Conservation (phyloP, 1,140 invertebrate species). For the Drosophila mauritiana region DNA sequence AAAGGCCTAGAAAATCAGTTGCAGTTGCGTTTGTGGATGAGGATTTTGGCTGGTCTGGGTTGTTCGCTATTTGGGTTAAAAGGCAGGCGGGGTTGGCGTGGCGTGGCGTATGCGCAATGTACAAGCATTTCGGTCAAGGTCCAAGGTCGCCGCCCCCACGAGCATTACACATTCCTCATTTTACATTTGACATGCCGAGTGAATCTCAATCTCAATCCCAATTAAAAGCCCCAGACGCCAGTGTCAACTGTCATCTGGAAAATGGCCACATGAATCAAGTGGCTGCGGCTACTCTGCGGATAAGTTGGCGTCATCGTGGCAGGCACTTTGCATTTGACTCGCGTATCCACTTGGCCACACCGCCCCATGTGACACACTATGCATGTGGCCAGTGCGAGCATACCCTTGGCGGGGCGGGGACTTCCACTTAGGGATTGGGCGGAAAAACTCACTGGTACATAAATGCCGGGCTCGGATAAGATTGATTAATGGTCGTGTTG, state of each 20-base stretch:
- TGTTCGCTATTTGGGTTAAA: conserved; percentile 30
- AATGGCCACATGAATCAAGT: conserved; percentile 49
- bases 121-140: conserved; percentile 55
- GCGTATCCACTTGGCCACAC: conserved; percentile 17
- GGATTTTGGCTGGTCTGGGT: conserved; percentile 18
- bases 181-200: background rate
- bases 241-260: conserved; percentile 27
- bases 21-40: conserved; percentile 32
- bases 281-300: conserved; percentile 22
- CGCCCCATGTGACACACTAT: conserved; percentile 5
- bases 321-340: conserved; percentile 48
- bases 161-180: background rate
- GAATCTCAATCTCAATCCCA: conserved; percentile 29
- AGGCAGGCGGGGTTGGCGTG: conserved; percentile 41
- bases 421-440: conserved; percentile 7
- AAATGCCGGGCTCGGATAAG: conserved; percentile 21
- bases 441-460: conserved; percentile 25
- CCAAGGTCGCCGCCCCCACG: conserved; percentile 6
- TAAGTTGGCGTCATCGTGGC: conserved; percentile 51
- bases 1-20: conserved; percentile 77
- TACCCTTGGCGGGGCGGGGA: conserved; percentile 6
- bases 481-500: conserved; percentile 33
- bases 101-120: conserved; percentile 59
- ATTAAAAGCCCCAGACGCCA: conserved; percentile 48
- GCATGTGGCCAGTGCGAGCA: background rate